Evolutionary conservation across 2,113 vertebrate species (phyloP).

Genomic region (Saccopteryx bilineata): DNA sequence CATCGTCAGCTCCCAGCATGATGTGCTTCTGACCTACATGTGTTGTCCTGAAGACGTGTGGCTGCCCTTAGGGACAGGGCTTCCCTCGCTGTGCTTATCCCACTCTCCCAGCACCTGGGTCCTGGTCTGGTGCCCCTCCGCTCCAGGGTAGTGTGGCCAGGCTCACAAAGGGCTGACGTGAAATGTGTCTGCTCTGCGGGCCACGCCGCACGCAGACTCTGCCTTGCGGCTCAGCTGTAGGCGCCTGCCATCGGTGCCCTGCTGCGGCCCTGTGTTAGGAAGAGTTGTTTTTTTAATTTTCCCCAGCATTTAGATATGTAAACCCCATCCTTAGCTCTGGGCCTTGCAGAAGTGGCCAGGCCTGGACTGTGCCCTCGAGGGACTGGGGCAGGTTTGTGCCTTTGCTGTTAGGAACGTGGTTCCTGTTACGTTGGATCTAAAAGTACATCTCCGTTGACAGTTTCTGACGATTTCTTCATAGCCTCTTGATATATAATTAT

Average conservation of each 20-base stretch:
- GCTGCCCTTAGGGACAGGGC: background rate
- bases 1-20: background rate
- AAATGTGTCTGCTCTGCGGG: background rate
- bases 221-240: background rate
- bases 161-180: background rate
- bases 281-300: background rate
- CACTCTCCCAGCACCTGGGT: background rate
- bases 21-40: background rate
- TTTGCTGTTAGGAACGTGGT: background rate
- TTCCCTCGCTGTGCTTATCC: background rate
- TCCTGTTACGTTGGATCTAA: background rate
- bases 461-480: background rate
- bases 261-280: background rate
- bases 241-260: too few species aligned
- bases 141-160: background rate
- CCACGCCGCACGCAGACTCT: background rate
- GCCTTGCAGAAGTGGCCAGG: background rate
- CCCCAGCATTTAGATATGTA: background rate
- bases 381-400: too few species aligned
- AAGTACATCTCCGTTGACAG: too few species aligned
- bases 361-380: accelerated
- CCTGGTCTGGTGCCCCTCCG: background rate
- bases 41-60: background rate
- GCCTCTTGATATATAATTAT: background rate
- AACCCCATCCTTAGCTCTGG: accelerated